Conservation (phyloP, 2,888 invertebrate genomes). For the Eledona agricola region DNA sequence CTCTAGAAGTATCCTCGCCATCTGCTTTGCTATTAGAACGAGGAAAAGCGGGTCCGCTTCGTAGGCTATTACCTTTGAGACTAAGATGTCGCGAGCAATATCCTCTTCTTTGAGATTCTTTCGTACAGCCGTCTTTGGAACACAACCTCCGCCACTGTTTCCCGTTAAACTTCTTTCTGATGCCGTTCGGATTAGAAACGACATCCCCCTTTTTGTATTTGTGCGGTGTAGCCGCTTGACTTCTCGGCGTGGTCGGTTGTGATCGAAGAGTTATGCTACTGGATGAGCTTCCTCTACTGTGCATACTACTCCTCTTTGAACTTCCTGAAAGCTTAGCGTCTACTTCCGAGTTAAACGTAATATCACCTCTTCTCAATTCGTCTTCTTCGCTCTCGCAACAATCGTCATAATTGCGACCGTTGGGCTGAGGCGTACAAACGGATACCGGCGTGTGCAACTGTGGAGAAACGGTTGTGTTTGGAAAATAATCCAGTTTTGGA, state of each 20-base stretch:
- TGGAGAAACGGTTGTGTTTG: slow-evolving; percentile 64
- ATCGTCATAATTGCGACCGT: slow-evolving; percentile 75
- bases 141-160: slow-evolving; percentile 99
- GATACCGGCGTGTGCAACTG: slow-evolving; percentile 63
- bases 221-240: slow-evolving; percentile 90
- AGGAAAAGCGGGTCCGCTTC: slow-evolving; percentile 62
- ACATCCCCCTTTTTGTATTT: slow-evolving; percentile 98
- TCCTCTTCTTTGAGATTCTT: slow-evolving; percentile 97
- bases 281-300: slow-evolving; percentile 91
- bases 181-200: slow-evolving; percentile 91
- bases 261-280: slow-evolving; percentile 90
- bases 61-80: slow-evolving; percentile 75
- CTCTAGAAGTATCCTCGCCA: slow-evolving; percentile 90
- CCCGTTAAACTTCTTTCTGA: slow-evolving; percentile 98
- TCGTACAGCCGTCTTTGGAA: slow-evolving; percentile 93
- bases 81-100: slow-evolving; percentile 97
- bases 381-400: slow-evolving; percentile 91
- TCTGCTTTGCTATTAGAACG: slow-evolving; percentile 68
- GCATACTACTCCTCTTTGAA: slow-evolving; percentile 89
- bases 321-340: slow-evolving; percentile 74
- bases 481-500: slow-evolving; percentile 44
- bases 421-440: slow-evolving; percentile 65
- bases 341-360: slow-evolving; percentile 83
- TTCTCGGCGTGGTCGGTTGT: slow-evolving; percentile 89
- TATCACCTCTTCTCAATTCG: slow-evolving; percentile 86